phyloP scores from a whole-genome alignment of 2,888 invertebrate species.

The Andrena hattorfiana region DNA sequence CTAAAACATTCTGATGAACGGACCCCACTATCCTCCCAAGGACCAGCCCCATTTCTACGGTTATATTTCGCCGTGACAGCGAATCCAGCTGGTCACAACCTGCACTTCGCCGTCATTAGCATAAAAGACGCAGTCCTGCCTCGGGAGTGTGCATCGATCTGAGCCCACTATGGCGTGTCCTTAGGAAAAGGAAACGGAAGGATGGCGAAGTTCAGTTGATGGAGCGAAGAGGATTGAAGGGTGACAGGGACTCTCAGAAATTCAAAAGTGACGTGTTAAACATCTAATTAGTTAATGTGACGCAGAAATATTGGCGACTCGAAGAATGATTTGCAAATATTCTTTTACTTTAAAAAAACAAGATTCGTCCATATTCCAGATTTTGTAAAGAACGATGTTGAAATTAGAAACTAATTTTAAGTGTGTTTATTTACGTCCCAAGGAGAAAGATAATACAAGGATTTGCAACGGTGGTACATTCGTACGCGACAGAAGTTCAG shows the following conservation, averaged over 20 bases:
- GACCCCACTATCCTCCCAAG: background rate
- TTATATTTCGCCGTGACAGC: background rate
- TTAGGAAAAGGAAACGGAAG: background rate
- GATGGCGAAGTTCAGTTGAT: background rate
- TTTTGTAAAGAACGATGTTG: too few species aligned
- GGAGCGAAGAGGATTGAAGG: background rate
- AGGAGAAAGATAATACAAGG: too few species aligned
- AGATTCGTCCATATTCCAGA: too few species aligned
- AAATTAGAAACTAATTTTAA: too few species aligned
- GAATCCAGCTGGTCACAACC: slow-evolving; percentile 8
- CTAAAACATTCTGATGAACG: slow-evolving; percentile 7
- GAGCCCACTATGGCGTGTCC: background rate
- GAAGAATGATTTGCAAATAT: background rate
- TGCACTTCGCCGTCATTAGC: slow-evolving; percentile 16
- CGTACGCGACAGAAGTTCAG: background rate
- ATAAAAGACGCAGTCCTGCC: slow-evolving; percentile 11
- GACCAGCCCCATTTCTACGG: slow-evolving; percentile 1
- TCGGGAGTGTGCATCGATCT: background rate
- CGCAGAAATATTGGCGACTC: background rate
- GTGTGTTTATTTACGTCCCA: too few species aligned
- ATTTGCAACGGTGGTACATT: too few species aligned
- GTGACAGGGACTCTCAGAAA: background rate
- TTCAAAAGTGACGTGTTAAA: background rate
- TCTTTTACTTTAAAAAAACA: too few species aligned
- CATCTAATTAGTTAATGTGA: background rate